Evolutionary conservation across 2,888 invertebrate species (phyloP), one percentile per base, ranked within the genome.

Genomic region (Rhagium mordax): DNA sequence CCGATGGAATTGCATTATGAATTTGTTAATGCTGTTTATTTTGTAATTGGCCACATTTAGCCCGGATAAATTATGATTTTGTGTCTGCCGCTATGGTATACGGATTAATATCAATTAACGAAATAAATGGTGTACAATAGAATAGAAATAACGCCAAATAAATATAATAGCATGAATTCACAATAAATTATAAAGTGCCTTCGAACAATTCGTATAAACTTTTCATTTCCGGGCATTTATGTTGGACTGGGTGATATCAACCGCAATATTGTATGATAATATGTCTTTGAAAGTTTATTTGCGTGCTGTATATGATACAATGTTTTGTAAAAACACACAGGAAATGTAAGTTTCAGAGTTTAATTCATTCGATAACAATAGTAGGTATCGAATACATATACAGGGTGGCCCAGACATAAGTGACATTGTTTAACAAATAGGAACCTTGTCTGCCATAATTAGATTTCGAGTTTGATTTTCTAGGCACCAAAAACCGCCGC

Each of bases 101-200:
- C 61, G 64, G 70, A 70, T 71, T 71, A 74, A 61, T 71, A 74
- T 67, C 74, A 70, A 71, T 74, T 74, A 71, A 70, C 73, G 47
- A 66, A 67, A 74, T 68, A 71, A 66, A 74, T 71, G 60, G 74
- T 59, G 57, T 62, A 66, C 67, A 71, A 67, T 53, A 53, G 65
- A 65, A 65, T 33, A 65, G 65, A 65, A 64, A 53, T 65, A 65
- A 51, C 64, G 15, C 16, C 49, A 16, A 48, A 48, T 48, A 64
- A 64, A 64, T 64, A 51, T 64, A 64, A 64, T 51, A 27, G 21
- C 65, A n/a, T n/a, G 51, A 53, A 51, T 53, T 65, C 41, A 53
- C 51, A 15, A 65, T 53, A 29, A 29, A 53, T 29, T 53, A 8
- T 27, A 53, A 33, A 59, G 29, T 29, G 29, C 16, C 15, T n/a